Percentiles rank a stretch among this genome's conserved stretches.
Evolutionary conservation across 2,888 invertebrate species (phyloP).

Genomic region (Drosophila putrida): DNA sequence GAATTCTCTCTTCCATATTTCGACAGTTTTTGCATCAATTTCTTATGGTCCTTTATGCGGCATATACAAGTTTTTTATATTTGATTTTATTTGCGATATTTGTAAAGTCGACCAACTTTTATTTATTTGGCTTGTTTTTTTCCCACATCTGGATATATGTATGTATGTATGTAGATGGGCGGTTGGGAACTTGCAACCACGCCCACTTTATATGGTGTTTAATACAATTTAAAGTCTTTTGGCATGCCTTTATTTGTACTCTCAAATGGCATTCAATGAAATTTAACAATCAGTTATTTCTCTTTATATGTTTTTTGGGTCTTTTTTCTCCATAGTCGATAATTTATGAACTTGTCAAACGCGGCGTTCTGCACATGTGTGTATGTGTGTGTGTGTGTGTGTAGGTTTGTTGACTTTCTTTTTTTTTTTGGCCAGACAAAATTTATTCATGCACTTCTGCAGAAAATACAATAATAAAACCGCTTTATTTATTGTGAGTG

Average conservation of each 20-base stretch:
- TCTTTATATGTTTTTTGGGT: slow-evolving; percentile 25
- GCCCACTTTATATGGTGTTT: slow-evolving; percentile 35
- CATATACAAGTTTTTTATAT: slow-evolving; percentile 12
- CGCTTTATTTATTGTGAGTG: slow-evolving; percentile 59
- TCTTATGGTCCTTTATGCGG: slow-evolving; percentile 4
- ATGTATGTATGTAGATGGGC: neutral
- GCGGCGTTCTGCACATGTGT: slow-evolving; percentile 25
- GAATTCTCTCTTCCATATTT: slow-evolving; percentile 10
- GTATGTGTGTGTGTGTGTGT: slow-evolving; percentile 8
- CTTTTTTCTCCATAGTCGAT: slow-evolving; percentile 31
- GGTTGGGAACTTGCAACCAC: neutral
- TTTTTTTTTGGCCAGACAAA: slow-evolving; percentile 48
- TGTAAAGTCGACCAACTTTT: slow-evolving; percentile 8
- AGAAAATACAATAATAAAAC: slow-evolving; percentile 57
- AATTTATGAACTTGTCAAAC: slow-evolving; percentile 66
- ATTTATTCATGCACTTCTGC: slow-evolving; percentile 52
- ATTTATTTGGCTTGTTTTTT: slow-evolving; percentile 11
- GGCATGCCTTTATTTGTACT: slow-evolving; percentile 15
- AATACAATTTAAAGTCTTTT: slow-evolving; percentile 37
- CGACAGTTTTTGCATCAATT: slow-evolving; percentile 14
- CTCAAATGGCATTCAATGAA: slow-evolving; percentile 50
- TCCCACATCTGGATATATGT: neutral
- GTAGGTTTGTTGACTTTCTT: slow-evolving; percentile 4
- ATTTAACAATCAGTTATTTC: slow-evolving; percentile 52
- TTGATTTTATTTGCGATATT: slow-evolving; percentile 18